Percentiles rank a stretch among this genome's conserved stretches.
phyloP scores from a whole-genome alignment of 2,888 invertebrate genomes.

The Tachina grossa region DNA sequence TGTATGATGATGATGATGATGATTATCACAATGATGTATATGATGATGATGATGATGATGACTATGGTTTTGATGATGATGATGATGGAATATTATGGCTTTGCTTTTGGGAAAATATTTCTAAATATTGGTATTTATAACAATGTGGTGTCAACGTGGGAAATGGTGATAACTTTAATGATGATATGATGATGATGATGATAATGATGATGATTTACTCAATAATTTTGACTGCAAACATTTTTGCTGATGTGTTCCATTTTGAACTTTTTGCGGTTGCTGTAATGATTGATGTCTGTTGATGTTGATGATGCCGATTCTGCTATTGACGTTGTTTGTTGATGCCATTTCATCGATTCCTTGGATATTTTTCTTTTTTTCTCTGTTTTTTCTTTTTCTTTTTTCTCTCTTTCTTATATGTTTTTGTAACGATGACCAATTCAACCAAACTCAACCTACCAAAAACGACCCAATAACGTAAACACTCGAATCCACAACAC shows the following conservation, averaged over 20 bases:
- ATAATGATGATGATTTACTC: slow-evolving; percentile 25
- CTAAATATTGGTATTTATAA: slow-evolving; percentile 79
- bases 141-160: slow-evolving; percentile 80
- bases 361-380: slow-evolving; percentile 66
- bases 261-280: slow-evolving; percentile 23
- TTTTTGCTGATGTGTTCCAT: neutral
- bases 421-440: slow-evolving; percentile 68
- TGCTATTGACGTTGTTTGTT: slow-evolving; percentile 47
- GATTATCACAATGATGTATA: slow-evolving; percentile 81
- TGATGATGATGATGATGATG: slow-evolving; percentile 81
- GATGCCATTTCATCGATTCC: slow-evolving; percentile 53
- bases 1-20: slow-evolving; percentile 83
- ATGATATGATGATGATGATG: slow-evolving; percentile 28
- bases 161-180: slow-evolving; percentile 57
- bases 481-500: slow-evolving; percentile 64
- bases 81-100: slow-evolving; percentile 75
- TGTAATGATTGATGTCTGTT: slow-evolving; percentile 46
- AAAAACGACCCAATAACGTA: slow-evolving; percentile 60
- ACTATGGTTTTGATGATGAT: slow-evolving; percentile 73
- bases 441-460: slow-evolving; percentile 66
- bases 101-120: slow-evolving; percentile 71
- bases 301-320: slow-evolving; percentile 40
- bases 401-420: slow-evolving; percentile 74
- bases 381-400: slow-evolving; percentile 73
- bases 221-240: slow-evolving; percentile 36